Base-by-base conservation (phyloP, 1,140 invertebrate species). In the Drosophila sulfurigaster region DNA sequence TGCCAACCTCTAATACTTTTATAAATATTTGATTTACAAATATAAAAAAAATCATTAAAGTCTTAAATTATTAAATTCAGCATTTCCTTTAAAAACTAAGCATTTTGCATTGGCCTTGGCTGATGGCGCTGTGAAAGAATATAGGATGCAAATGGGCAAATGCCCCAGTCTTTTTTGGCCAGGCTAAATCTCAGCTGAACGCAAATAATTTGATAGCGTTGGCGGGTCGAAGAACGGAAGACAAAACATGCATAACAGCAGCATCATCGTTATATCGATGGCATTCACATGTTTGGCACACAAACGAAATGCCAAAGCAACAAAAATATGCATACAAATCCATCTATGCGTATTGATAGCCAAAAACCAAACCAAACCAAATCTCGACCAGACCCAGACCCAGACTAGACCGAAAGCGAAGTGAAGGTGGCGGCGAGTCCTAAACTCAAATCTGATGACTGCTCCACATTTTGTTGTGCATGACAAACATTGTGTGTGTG, bases 231-330 rank as follows among this genome's bases (percentile, higher is more conserved):
- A 41, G 32, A 10, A 38, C 35, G 35, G 46, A 7, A 43, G 51
- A 30, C 7, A 3, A 56, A 60, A 48, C 54, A 78, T 81, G 79
- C 75, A 82, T 73, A 79, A 69, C 69, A 72, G 82, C 75, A 76
- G 82, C 67, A 88, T 78, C 73, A 79, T 79, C 83, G 79, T 77
- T 79, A 87, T 82, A 88, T 87, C 82, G 73, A 88, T 88, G 72
- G 79, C 83, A 82, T 88, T 83, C 82, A 83, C 80, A 87, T 87
- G 80, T 88, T 87, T 87, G 80, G 82, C 83, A 87, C 83, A 88
- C 82, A 87, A 88, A 83, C 82, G 63, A 87, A 87, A 88, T 87
- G 82, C 83, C 82, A 83, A 75, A 82, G 83, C 80, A 87, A 88
- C 82, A 87, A 88, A 87, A 87, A 87, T 87, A 87, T 87, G 80